Conservation (phyloP, 2,888 invertebrate species). For the Ormia ochracea region DNA sequence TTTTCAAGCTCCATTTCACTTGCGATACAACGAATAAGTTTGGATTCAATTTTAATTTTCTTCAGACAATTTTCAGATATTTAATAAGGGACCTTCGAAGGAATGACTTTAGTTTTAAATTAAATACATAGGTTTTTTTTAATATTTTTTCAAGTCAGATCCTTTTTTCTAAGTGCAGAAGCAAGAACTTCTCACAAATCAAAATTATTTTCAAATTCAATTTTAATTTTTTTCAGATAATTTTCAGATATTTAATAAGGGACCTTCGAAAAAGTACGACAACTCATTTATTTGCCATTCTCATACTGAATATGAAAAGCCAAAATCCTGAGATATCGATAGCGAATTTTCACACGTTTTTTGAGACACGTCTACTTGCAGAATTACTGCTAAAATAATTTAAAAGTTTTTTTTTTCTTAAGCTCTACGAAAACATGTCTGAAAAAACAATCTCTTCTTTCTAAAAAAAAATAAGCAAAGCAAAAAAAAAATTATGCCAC, state of each 20-base stretch:
- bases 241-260: not conserved
- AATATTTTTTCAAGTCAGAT: no score
- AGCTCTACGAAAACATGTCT: constrained; percentile 24
- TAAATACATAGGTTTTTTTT: no score
- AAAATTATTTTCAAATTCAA: no score
- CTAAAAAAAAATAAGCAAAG: not conserved
- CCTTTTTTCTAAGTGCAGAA: no score
- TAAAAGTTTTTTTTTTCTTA: not conserved
- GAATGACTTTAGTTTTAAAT: no score
- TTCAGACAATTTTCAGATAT: no score
- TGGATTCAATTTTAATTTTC: no score
- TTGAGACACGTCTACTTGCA: constrained; percentile 31
- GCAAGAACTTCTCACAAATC: no score
- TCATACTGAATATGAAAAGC: constrained; percentile 32
- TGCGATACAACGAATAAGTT: no score
- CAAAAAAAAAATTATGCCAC: not conserved
- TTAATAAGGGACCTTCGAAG: constrained; percentile 4
- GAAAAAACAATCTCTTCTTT: constrained; percentile 52
- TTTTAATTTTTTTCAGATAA: no score
- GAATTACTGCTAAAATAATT: not conserved
- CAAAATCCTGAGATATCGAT: constrained; percentile 29
- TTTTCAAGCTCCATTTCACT: no score
- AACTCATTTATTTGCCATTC: constrained; percentile 46
- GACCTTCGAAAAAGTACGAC: constrained; percentile 7
- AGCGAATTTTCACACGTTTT: constrained; percentile 56